These are phyloP conservation scores for Acanthaster planci DNA, from an alignment of 35 echinoderm and acorn worm genomes.

Conservation along the genomic window DNA sequence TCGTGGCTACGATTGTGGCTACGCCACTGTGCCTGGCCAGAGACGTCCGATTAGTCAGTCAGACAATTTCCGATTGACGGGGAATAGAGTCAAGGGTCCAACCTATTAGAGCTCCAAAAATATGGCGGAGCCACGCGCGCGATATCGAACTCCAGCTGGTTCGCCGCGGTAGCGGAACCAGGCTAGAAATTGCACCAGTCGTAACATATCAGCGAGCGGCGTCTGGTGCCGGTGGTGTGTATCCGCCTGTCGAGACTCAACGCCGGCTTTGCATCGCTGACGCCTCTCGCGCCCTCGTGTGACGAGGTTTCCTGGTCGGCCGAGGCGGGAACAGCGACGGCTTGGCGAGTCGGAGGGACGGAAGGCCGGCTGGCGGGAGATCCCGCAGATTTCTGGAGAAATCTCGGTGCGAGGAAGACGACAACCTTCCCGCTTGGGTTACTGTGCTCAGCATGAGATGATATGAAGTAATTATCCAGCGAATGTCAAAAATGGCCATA, in stretches of 20 bases:
- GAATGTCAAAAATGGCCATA: no score
- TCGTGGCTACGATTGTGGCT: neutral
- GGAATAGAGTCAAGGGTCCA: neutral
- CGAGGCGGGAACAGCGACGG: neutral
- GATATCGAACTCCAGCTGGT: slow-evolving; percentile 9
- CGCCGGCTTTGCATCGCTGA: no score
- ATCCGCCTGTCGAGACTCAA: no score
- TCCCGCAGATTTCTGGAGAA: slow-evolving; percentile 11
- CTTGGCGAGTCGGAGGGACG: neutral
- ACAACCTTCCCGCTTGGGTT: neutral
- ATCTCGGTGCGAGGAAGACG: neutral
- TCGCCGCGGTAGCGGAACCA: slow-evolving; percentile 13
- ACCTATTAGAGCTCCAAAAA: neutral
- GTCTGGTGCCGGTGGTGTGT: neutral
- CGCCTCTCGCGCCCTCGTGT: neutral
- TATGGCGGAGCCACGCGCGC: neutral
- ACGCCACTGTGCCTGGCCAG: neutral
- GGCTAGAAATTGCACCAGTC: neutral
- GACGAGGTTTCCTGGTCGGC: neutral
- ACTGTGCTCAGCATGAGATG: neutral
- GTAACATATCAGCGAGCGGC: neutral
- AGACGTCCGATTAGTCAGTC: slow-evolving; percentile 8
- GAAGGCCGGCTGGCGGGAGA: neutral
- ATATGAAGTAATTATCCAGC: neutral
- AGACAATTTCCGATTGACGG: slow-evolving; percentile 13